Evolutionary conservation across 2,888 invertebrate species (phyloP), one percentile per base, ranked within the genome.

Genomic region (Agonopterix heracliana): DNA sequence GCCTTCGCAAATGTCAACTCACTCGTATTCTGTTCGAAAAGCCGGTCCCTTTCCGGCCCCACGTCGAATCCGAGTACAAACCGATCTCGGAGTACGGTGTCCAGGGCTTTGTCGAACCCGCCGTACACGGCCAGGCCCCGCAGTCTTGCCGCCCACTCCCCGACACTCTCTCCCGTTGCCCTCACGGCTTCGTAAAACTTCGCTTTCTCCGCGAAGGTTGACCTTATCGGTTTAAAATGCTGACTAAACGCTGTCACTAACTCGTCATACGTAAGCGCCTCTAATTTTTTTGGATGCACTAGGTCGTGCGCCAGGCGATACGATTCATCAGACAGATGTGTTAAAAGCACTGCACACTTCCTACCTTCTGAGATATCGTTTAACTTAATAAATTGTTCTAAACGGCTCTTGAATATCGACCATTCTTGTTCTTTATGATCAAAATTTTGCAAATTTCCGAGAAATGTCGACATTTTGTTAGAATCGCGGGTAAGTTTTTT

Each of bases 171-270:
- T n/a, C 45, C 50, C 40, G 43, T 43, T 1, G 34, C 11, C 41
- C 46, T 51, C 0, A 14, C 49, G 10, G 60, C 58, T 35, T 50
- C 55, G 46, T 58, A 59, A 43, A 62, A 60, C 14, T 53, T 58
- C 8, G 51, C 52, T 14, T 51, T 49, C 7, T 62, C 57, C 1
- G 51, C 56, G 44, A 54, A 62, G 1, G 56, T 51, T 1, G 48
- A 54, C 34, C 53, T 48, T 34, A 54, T 59, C 10, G 59, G 53
- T 9, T 45, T 47, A 40, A 62, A 59, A 44, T 60, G 58, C 2
- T 14, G 9, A 7, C 48, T 34, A 12, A 58, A 35, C 34, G 35
- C 34, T 1, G 34, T 2, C 0, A 57, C 45, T 46, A 52, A 34
- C 45, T 49, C 49, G 7, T 14, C 11, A 41, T 35, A 54, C 14